Evolutionary conservation across 1,140 invertebrate species (phyloP), one percentile per base, ranked within the genome.

Genomic region (Nomia melanderi): DNA sequence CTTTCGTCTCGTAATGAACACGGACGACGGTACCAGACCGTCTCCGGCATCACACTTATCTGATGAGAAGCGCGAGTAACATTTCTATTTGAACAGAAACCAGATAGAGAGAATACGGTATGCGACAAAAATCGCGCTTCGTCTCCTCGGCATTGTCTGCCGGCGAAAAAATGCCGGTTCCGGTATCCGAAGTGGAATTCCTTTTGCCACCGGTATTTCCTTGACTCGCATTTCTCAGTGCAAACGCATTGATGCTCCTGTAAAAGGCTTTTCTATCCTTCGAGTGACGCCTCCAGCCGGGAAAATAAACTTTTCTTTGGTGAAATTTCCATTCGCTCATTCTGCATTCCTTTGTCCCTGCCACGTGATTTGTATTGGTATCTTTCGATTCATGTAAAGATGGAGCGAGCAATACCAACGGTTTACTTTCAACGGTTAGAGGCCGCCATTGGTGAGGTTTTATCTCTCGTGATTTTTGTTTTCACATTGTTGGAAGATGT

Each of bases 71-170:
- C 7, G 53, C 39, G 63, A 57, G 47, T 20, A 67, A 56, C 53
- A 29, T 69, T 76, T 76, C 65, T 50, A 59, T 76, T 39, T 39
- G 36, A 50, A 69, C 44, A 59, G 54, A 59, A 69, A 69, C 73
- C 41, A 47, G 65, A 69, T 76, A 59, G 36, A 17, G 25, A 36
- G 69, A 67, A 67, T 69, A 69, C 39, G 29, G 29, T 39, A 76
- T 50, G 39, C 53, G 31, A 31, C 23, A 53, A 20, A 64, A 25
- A 9, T 25, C 25, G 47, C 27, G 17, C 47, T 14, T 44, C 23
- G 2, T n/a, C 27, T 23, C n/a, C 17, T 60, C 54, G n/a, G 53
- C 29, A 74, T 63, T 36, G 56, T 63, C 41, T 11, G n/a, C 1
- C 14, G 23, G 25, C 6, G 11, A 53, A 14, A 54, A 31, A 57